Evolutionary conservation across 2,113 vertebrate genomes (phyloP), one percentile per base, ranked within the genome.

Genomic region (Cochlearius cochlearius): DNA sequence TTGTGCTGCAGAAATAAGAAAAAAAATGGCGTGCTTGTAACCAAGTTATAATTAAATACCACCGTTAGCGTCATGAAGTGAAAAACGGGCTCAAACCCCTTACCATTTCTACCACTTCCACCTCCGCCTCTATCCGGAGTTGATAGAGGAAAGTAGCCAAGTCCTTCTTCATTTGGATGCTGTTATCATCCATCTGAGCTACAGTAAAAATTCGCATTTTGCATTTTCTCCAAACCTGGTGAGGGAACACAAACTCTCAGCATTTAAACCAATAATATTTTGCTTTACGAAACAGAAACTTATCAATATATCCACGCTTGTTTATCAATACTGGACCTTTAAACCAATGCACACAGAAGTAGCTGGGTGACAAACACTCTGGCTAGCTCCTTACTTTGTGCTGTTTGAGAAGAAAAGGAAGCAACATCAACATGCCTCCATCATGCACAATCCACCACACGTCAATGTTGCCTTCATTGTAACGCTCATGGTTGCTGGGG

Each of bases 361-460:
- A 62, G 20, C 3, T 15, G 52, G 22, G 34, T n/a, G 21, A 59
- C 38, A 55, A 76, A 34, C n/a, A 19, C 11, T 52, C 50, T n/a
- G 53, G 29, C 45, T 11, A 76, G 52, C 26, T 86, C 53, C 96
- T 96, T 94, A 99, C 99, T 98, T 99, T 99, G 96, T 99, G 99
- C 77, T 99, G 99, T 96, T 99, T 99, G 75, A 99, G 98, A 68
- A 99, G 98, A 94, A 99, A 99, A 38, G 99, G 99, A 91, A 99
- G 97, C 47, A 99, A 98, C 99, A 99, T 99, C 69, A 99, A 97
- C 99, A 99, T 99, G 94, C 99, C 99, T 13, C 99, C 99, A 15
- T 99, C 99, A 0, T 99, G 99, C 63, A 99, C 99, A 14, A 99
- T 99, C 99, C 99, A 99, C 99, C 99, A 99, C 88, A 99, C 99